Base-by-base conservation (phyloP, 2,797 vertebrate species). In the Acipenser oxyrinchus region DNA sequence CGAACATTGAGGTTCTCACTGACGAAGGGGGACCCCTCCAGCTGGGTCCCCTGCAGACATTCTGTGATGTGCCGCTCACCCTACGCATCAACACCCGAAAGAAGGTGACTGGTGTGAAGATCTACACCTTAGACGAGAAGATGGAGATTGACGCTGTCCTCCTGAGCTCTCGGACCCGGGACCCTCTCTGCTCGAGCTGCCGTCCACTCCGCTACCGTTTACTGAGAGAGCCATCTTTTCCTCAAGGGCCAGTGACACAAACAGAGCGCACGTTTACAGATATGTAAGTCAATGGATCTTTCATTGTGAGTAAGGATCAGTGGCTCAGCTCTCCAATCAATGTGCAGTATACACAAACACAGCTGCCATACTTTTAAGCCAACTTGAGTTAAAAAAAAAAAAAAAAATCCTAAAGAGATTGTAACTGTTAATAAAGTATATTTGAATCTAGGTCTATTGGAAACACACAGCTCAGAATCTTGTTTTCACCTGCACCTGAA, bases 61-160 rank as follows among this genome's bases (percentile, higher is more conserved):
- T 91, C 83, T 99, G 96, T 8, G 95, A 99, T 49, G 84, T 87
- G 18, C 95, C 96, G 0, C 90, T 98, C 68, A 97, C 95, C 0
- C 65, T 95, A 72, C 90, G 89, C 62, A 84, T 94, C 0, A 83
- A 91, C 18, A 83, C 89, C 23, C 80, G 84, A 2, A 84, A 81
- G 8, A 87, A 83, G 68, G 83, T 99, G 37, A 64, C 76, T 0
- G 89, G 90, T 48, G 79, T 97, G 48, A 95, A 91, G 66, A 90
- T 98, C 71, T 92, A 87, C 80, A 98, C 96, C 10, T 94, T 96
- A 11, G 96, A 99, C 0, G 95, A 95, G 78, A 90, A 93, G 76
- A 87, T 99, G 88, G 95, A 98, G 84, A 92, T 99, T 1, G 96
- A 98, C 37, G 94, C 95, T 0, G 93, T 87, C 3, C 86, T 97